phyloP scores from a whole-genome alignment of 92 coral and sea anemone genomes.

The Porites lobata region DNA sequence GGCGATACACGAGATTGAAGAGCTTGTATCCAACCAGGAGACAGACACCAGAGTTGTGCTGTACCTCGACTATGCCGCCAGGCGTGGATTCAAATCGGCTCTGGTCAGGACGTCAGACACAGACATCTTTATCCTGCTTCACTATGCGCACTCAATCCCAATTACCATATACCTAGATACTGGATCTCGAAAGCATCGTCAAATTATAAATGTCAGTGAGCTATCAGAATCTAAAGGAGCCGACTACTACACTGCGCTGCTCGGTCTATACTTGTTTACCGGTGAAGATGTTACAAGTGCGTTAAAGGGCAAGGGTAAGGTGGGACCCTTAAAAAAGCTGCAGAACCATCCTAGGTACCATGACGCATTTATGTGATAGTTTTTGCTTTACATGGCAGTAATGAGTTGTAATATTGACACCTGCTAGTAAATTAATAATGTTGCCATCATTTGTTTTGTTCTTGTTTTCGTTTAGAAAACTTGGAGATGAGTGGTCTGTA shows the following conservation, averaged over 20 bases:
- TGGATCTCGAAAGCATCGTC: too few relatives aligned
- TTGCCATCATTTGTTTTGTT: background rate
- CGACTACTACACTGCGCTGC: slow-evolving; percentile 54
- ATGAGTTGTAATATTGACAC: too few relatives aligned
- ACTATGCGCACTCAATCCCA: too few relatives aligned
- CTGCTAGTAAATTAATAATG: background rate
- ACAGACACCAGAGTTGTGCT: too few relatives aligned
- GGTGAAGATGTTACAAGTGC: slow-evolving; percentile 75
- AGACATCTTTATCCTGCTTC: too few relatives aligned
- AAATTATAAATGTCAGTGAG: too few relatives aligned
- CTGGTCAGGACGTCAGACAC: too few relatives aligned
- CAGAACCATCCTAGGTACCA: slow-evolving; percentile 24
- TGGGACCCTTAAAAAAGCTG: slow-evolving; percentile 53
- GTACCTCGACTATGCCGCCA: too few relatives aligned
- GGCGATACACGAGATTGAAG: background rate
- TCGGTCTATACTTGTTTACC: slow-evolving; percentile 68
- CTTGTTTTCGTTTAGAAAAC: background rate
- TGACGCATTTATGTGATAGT: too few relatives aligned
- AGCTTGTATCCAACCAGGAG: background rate
- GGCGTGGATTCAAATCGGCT: too few relatives aligned
- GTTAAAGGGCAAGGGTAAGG: slow-evolving; percentile 71
- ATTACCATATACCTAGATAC: too few relatives aligned
- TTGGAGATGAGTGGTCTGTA: background rate
- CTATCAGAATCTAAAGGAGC: too few relatives aligned
- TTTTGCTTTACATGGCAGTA: background rate